Base-by-base conservation (phyloP, 2,888 invertebrate species). In the Holacanthella duospinosa region DNA sequence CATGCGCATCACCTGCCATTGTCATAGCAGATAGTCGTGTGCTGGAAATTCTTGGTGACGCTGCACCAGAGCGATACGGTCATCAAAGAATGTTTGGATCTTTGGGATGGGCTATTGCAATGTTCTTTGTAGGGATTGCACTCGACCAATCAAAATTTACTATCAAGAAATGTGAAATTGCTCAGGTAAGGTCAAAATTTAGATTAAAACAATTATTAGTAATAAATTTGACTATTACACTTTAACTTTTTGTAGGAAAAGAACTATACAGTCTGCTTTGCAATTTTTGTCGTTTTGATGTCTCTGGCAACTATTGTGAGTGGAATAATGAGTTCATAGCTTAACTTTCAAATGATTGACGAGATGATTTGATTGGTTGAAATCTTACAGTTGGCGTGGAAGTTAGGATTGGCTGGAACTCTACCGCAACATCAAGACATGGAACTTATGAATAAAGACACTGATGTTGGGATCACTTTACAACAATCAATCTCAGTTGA, bases 1-100 rank as follows among this genome's bases (percentile, higher is more conserved):
- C 97, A 81, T 95, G 97, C 79, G 89, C 91, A 74, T 93, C 95
- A 0, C 96, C 96, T 0, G 93, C 95, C 43, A 78, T 96, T 71
- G 25, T 61, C 24, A 28, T 61, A 19, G 96, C 95, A 0, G 93
- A 93, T 77, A 89, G 90, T 0, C 93, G 92, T 4, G 92, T 90
- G 53, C 88, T 93, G 66, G 89, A 89, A 2, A 81, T 92, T 69
- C 83, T 95, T 1, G 93, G 92, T 0, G 92, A 93, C 75, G 91
- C 80, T 64, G 73, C 74, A 19, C 77, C 77, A 2, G 79, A 80
- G 67, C 81, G 88, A 72, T 93, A 97, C 77, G 96, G 96, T 0
- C 89, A 93, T 75, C 97, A 97, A 79, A 85, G 97, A 72, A 95
- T 99, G 93, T 97, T 95, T 76, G 95, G 95, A 1, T 95, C 94